Evolutionary conservation across 2,888 invertebrate species (phyloP).

Genomic region (Ditylenchus weischeri): DNA sequence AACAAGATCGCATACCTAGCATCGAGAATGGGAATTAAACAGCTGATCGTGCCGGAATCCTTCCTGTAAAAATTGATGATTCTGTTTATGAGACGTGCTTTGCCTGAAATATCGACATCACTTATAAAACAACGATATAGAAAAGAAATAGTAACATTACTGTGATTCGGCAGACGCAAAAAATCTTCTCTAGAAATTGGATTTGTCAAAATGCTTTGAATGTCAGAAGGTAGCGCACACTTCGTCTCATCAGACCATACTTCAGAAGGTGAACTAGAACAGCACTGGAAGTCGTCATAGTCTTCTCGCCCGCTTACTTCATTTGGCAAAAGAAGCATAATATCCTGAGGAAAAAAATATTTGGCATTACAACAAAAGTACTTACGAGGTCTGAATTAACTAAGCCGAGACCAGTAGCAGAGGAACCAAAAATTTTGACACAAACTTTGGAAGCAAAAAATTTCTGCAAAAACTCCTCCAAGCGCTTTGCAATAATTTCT

Average conservation of each 20-base stretch:
- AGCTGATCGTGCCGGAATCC: slow-evolving; percentile 10
- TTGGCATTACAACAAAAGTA: background rate
- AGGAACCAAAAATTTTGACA: slow-evolving; percentile 27
- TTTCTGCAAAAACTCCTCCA: slow-evolving; percentile 19
- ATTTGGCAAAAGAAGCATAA: slow-evolving; percentile 21
- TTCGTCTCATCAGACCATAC: background rate
- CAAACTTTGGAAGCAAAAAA: slow-evolving; percentile 19
- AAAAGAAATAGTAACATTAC: slow-evolving; percentile 5
- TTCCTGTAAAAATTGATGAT: slow-evolving; percentile 32
- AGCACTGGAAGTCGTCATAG: background rate
- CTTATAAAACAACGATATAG: no score
- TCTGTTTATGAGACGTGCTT: slow-evolving; percentile 20
- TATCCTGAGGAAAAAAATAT: slow-evolving; percentile 22
- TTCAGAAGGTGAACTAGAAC: background rate
- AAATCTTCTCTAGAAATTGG: slow-evolving; percentile 17
- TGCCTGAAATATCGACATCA: slow-evolving; percentile 19
- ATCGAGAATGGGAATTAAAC: slow-evolving; percentile 21
- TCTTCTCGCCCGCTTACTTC: background rate
- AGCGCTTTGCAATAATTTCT: slow-evolving; percentile 14
- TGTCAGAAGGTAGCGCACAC: background rate
- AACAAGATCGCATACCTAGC: slow-evolving; percentile 11
- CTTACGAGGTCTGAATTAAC: slow-evolving; percentile 29
- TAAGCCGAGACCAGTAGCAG: slow-evolving; percentile 28
- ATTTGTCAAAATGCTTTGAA: background rate
- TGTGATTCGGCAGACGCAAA: slow-evolving; percentile 17